phyloP scores from a whole-genome alignment of 2,888 invertebrate genomes.

The Cerastis leucographa region DNA sequence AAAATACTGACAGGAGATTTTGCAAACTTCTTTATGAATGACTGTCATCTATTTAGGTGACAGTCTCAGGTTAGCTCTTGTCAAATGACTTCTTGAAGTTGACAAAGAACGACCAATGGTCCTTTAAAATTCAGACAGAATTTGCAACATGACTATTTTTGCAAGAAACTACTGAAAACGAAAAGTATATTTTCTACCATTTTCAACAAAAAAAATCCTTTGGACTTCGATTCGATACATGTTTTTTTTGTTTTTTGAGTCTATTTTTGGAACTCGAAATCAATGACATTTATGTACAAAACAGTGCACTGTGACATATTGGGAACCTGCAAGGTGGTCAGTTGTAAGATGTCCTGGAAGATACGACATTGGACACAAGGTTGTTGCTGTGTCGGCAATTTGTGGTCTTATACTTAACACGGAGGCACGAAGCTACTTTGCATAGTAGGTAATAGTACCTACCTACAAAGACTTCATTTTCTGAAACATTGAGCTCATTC shows the following conservation, averaged over 20 bases:
- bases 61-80: conserved; percentile 1
- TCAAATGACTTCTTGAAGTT: not conserved
- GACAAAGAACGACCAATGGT: not conserved
- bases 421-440: conserved; percentile 2
- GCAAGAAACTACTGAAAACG: not conserved
- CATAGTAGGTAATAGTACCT: conserved; percentile 6
- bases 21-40: not conserved
- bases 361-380: conserved; percentile 52
- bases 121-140: not conserved
- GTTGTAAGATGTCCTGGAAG: conserved; percentile 49
- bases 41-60: conserved; percentile 12
- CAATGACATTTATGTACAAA: conserved; percentile 16
- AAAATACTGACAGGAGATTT: not conserved
- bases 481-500: not conserved
- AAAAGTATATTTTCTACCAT: not conserved
- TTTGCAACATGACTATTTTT: too few relatives aligned
- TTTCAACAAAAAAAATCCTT: not conserved
- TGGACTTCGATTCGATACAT: not conserved
- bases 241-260: not conserved
- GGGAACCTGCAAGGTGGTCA: conserved; percentile 35
- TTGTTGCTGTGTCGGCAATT: conserved; percentile 17
- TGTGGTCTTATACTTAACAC: not conserved
- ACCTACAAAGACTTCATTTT: not conserved
- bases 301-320: conserved; percentile 6
- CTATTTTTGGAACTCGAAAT: not conserved